These are phyloP conservation scores for Zeuzera pyrina DNA, from an alignment of 2,888 invertebrate genomes.

Conservation along the genomic window DNA sequence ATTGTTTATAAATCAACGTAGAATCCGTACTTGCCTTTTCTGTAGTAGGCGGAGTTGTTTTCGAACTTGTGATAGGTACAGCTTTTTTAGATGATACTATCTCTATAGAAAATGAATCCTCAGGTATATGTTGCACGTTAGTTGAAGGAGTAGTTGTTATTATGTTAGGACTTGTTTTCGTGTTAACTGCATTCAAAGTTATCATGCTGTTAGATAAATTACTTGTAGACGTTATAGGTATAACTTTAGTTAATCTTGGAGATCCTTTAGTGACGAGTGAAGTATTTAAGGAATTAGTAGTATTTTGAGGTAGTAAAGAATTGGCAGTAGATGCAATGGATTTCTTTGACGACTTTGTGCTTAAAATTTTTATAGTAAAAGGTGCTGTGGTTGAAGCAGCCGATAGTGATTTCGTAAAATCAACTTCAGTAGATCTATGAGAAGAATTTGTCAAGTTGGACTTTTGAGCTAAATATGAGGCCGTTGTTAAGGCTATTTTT, in stretches of 20 bases:
- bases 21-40: no score
- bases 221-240: constrained; percentile 21
- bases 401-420: constrained; percentile 41
- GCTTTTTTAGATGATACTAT: no score
- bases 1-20: no score
- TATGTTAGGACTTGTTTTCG: constrained; percentile 38
- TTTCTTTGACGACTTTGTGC: background rate
- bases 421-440: constrained; percentile 28
- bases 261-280: no score
- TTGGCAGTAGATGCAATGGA: constrained; percentile 1
- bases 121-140: constrained; percentile 12
- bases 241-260: background rate
- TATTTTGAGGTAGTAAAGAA: constrained; percentile 1
- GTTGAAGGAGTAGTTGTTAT: constrained; percentile 32
- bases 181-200: constrained; percentile 32
- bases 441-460: constrained; percentile 26
- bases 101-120: no score
- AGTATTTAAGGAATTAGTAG: no score
- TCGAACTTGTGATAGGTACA: no score
- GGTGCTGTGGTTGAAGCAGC: constrained; percentile 26
- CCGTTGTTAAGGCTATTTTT: constrained; percentile 53
- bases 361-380: background rate
- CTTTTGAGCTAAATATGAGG: constrained; percentile 33
- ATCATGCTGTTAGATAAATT: constrained; percentile 63
- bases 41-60: no score